These are phyloP conservation scores for Nemotelus nigrinus DNA, from an alignment of 2,888 invertebrate species.

Conservation along the genomic window DNA sequence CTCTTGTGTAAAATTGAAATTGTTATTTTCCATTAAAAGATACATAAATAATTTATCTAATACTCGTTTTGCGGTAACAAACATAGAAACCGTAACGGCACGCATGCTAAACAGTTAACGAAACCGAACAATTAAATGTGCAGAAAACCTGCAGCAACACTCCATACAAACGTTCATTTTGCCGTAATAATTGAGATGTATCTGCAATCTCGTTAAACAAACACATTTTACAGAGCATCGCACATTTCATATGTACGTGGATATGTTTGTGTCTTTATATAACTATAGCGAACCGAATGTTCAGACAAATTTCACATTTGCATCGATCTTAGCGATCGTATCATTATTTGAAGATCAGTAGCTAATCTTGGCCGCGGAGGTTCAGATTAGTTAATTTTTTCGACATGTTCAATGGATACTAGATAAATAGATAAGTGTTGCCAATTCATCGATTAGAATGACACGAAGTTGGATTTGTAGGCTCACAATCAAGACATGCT, in stretches of 20 bases:
- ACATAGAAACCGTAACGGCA: constrained; percentile 48
- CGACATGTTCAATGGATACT: neutral
- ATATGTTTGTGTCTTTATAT: neutral
- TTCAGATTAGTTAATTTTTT: constrained; percentile 27
- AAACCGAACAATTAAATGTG: constrained; percentile 49
- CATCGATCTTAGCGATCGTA: constrained; percentile 32
- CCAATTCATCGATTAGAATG: neutral
- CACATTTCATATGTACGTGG: constrained; percentile 1
- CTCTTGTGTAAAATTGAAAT: constrained; percentile 28
- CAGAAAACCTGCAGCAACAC: constrained; percentile 38
- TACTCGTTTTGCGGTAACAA: constrained; percentile 35
- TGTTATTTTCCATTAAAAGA: constrained; percentile 28
- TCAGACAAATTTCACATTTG: constrained; percentile 6
- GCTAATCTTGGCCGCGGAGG: constrained; percentile 35
- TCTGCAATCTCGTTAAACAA: constrained; percentile 35
- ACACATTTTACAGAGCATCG: constrained; percentile 14
- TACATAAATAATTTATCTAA: constrained; percentile 31
- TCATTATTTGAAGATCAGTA: constrained; percentile 42
- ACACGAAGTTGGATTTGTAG: too few species aligned
- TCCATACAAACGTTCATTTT: constrained; percentile 9
- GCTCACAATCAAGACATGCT: too few species aligned
- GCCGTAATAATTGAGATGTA: constrained; percentile 45
- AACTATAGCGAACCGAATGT: neutral
- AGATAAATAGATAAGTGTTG: neutral
- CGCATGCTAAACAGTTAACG: constrained; percentile 49